Percentiles rank a stretch among this genome's conserved stretches.
These are phyloP conservation scores for Verasper variegatus DNA, from an alignment of 2,113 vertebrate genomes.

Conservation along the genomic window DNA sequence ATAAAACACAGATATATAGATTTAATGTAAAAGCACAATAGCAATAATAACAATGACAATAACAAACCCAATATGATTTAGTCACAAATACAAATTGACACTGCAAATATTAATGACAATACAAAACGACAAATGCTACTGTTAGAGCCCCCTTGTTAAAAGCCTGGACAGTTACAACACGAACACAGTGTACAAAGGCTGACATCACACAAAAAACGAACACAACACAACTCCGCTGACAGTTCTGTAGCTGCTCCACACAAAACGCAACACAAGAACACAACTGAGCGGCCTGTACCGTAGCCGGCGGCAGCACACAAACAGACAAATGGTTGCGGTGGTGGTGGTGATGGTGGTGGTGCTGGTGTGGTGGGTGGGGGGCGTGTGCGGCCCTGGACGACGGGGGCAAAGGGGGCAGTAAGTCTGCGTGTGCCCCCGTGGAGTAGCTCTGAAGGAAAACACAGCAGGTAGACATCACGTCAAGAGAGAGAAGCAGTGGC, in stretches of 20 bases:
- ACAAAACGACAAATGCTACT: slow-evolving; percentile 15
- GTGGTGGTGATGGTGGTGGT: slow-evolving; percentile 69
- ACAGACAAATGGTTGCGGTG: slow-evolving; percentile 76
- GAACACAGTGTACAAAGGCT: not conserved
- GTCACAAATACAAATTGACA: slow-evolving; percentile 19
- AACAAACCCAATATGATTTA: not conserved
- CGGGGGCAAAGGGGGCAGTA: slow-evolving; percentile 78
- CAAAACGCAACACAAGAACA: slow-evolving; percentile 9
- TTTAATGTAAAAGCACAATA: not conserved
- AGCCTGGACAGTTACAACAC: not conserved
- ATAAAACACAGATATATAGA: slow-evolving; percentile 5
- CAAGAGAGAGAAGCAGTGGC: slow-evolving; percentile 5
- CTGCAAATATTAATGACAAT: slow-evolving; percentile 18
- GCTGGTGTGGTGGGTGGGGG: slow-evolving; percentile 63
- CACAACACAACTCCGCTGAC: not conserved
- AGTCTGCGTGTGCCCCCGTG: slow-evolving; percentile 70
- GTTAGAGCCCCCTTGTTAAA: not conserved
- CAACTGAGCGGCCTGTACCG: slow-evolving; percentile 65
- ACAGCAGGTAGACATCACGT: slow-evolving; percentile 3
- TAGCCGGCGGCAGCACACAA: slow-evolving; percentile 70
- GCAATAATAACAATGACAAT: not conserved
- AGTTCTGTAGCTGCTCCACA: slow-evolving; percentile 4
- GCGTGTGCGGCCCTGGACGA: slow-evolving; percentile 68
- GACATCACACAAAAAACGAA: not conserved
- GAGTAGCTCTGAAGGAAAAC: slow-evolving; percentile 73